These are phyloP conservation scores for Lamellibrachia satsuma DNA, from an alignment of 2,888 invertebrate genomes.

Conservation along the genomic window DNA sequence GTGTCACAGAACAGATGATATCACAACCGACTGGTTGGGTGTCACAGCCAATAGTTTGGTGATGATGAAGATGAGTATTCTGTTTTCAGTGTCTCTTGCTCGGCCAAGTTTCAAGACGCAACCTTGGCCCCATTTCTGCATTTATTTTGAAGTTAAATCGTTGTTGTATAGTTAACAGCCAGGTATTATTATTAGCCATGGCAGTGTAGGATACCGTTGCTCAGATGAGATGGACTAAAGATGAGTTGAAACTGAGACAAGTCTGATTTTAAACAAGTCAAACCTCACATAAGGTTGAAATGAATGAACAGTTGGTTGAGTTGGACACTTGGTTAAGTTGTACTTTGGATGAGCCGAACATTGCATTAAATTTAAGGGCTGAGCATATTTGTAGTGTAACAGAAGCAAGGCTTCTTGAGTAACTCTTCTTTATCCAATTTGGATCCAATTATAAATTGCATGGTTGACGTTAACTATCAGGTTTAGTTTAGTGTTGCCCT, in stretches of 20 bases:
- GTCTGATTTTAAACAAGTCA: neutral
- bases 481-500: neutral
- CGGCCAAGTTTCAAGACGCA: neutral
- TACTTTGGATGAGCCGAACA: neutral
- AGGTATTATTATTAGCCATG: neutral
- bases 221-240: too few relatives aligned
- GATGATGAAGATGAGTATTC: neutral
- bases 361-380: neutral
- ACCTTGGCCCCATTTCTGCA: neutral
- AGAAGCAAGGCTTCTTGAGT: neutral
- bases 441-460: neutral
- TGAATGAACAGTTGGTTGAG: neutral
- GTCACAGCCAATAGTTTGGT: neutral
- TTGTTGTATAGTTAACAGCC: neutral
- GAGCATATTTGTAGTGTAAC: neutral
- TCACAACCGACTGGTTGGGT: neutral
- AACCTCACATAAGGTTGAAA: too few relatives aligned
- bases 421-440: neutral
- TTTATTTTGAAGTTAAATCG: neutral
- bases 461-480: neutral
- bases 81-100: neutral
- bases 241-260: too few relatives aligned
- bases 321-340: neutral
- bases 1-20: neutral
- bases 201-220: neutral